Conservation (phyloP, 2,113 vertebrate species). For the Dermatemys mawii region DNA sequence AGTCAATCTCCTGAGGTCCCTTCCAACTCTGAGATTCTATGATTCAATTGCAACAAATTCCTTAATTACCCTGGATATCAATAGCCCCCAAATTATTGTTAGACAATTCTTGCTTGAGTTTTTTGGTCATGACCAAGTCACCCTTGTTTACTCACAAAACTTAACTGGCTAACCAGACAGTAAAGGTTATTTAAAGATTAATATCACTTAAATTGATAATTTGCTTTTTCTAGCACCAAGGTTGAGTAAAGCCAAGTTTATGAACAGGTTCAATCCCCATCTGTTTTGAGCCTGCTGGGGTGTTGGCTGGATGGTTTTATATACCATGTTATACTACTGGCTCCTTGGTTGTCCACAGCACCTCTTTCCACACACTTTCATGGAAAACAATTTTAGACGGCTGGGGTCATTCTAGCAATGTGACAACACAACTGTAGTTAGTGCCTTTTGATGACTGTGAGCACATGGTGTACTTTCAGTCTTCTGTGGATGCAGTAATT, state of each 20-base stretch:
- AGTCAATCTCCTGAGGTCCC: too few relatives aligned
- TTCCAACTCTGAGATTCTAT: too few relatives aligned
- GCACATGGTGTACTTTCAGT: neutral
- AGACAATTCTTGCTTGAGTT: neutral
- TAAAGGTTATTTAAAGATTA: neutral
- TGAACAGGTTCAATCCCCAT: neutral
- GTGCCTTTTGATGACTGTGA: neutral
- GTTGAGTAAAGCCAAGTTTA: neutral
- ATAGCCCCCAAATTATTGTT: accelerated
- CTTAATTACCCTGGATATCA: neutral
- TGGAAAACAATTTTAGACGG: neutral
- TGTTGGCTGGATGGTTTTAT: neutral
- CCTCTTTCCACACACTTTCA: neutral
- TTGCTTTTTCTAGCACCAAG: neutral
- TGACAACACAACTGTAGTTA: neutral
- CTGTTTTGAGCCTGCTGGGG: neutral
- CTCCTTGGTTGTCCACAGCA: neutral
- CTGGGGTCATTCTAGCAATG: neutral
- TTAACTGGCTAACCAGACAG: neutral
- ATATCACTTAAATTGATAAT: neutral
- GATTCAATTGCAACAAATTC: neutral
- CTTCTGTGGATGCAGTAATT: neutral
- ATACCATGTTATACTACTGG: neutral
- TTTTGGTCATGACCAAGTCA: neutral
- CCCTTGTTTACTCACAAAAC: neutral